Percentiles rank a stretch among this genome's conserved stretches.
These are phyloP conservation scores for Brenthis ino DNA, from an alignment of 2,888 invertebrate genomes.

Conservation along the genomic window DNA sequence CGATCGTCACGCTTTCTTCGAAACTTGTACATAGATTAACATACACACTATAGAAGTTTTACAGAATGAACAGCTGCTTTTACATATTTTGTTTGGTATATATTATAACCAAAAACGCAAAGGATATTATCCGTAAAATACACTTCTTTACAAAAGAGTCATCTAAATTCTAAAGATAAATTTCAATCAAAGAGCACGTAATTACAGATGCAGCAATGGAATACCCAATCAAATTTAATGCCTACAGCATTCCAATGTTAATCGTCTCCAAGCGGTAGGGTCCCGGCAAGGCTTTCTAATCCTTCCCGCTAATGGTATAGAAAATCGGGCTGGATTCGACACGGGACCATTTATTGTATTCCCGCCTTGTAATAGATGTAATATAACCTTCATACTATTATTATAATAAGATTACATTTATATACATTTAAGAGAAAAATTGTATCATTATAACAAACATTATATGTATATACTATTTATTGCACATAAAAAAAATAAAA, in stretches of 20 bases:
- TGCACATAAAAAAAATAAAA: no score
- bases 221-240: conserved; percentile 51
- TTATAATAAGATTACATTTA: no score
- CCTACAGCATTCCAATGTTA: conserved; percentile 52
- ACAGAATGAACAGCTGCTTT: neutral
- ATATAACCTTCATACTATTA: conserved; percentile 36
- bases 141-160: conserved; percentile 25
- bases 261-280: conserved; percentile 47
- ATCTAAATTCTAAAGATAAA: conserved; percentile 41
- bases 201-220: conserved; percentile 47
- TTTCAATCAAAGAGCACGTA: conserved; percentile 54
- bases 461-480: no score
- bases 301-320: conserved; percentile 50
- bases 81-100: neutral
- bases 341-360: conserved; percentile 51
- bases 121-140: no score
- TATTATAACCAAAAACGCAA: no score
- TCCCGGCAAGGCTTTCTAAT: conserved; percentile 41
- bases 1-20: conserved; percentile 8
- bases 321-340: conserved; percentile 55
- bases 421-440: no score
- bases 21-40: conserved; percentile 2
- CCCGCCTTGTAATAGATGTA: conserved; percentile 51
- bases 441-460: no score
- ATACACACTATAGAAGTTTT: neutral